Percentiles rank a stretch among this genome's conserved stretches.
Conservation (phyloP, 2,888 invertebrate species). For the Brenthis daphne region DNA sequence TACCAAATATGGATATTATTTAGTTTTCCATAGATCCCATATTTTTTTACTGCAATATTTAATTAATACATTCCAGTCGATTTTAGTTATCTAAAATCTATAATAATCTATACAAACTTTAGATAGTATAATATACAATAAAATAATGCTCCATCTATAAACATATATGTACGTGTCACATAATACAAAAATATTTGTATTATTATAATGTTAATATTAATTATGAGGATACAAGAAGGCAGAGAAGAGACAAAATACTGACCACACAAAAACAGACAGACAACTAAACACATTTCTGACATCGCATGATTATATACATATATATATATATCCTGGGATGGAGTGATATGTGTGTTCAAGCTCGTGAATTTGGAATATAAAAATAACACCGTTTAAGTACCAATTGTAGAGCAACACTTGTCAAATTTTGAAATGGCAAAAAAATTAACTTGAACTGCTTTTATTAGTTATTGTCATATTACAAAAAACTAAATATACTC, state of each 20-base stretch:
- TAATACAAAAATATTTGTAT: neutral
- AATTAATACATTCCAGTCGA: no score
- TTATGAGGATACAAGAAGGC: conserved; percentile 1
- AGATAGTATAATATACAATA: no score
- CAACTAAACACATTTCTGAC: conserved; percentile 50
- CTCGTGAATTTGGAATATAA: conserved; percentile 38
- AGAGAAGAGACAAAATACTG: conserved; percentile 7
- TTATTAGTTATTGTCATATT: neutral
- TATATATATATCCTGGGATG: conserved; percentile 37
- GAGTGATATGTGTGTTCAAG: conserved; percentile 30
- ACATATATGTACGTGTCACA: neutral
- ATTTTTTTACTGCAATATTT: neutral
- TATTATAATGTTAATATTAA: neutral
- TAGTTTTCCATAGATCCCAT: neutral
- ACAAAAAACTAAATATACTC: no score
- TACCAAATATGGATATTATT: neutral
- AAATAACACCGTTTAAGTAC: conserved; percentile 31
- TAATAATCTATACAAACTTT: neutral
- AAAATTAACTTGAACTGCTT: neutral
- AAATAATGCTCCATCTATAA: no score
- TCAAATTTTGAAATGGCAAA: neutral
- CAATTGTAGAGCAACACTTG: conserved; percentile 9
- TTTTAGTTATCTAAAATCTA: neutral
- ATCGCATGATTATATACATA: conserved; percentile 17
- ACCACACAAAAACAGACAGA: conserved; percentile 39